Percentiles rank a stretch among this genome's conserved stretches.
phyloP scores from a whole-genome alignment of 53 echinoderm and acorn worm genomes.

The Temnopleurus reevesii region DNA sequence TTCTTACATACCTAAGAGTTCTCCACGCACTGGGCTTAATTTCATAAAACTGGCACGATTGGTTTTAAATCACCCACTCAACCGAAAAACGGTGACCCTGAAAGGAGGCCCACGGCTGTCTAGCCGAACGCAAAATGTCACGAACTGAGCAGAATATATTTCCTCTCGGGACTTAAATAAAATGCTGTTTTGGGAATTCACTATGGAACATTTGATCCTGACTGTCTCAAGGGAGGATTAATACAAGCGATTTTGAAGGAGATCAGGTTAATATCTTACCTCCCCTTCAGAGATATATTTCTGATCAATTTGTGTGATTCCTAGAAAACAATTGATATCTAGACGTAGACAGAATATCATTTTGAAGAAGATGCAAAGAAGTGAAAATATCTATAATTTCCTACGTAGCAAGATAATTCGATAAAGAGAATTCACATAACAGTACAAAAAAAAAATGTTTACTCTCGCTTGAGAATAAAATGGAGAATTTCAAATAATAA shows the following conservation, averaged over 20 bases:
- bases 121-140: background rate
- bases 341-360: too few relatives aligned
- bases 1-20: background rate
- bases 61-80: conserved; percentile 27
- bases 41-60: conserved; percentile 14
- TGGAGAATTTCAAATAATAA: too few relatives aligned
- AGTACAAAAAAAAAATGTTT: too few relatives aligned
- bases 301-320: too few relatives aligned
- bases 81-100: background rate
- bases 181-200: background rate
- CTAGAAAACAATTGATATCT: too few relatives aligned
- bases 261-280: too few relatives aligned
- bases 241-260: background rate
- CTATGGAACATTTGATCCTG: background rate
- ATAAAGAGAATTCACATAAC: too few relatives aligned
- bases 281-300: too few relatives aligned
- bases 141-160: background rate
- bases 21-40: background rate
- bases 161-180: background rate
- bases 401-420: too few relatives aligned
- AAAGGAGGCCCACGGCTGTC: background rate
- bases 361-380: too few relatives aligned
- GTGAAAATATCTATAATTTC: too few relatives aligned
- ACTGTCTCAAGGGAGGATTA: background rate
- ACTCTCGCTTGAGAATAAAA: too few relatives aligned